Percentiles rank a stretch among this genome's conserved stretches.
Evolutionary conservation across 2,113 vertebrate genomes (phyloP).

Genomic region (Rallus limicola): DNA sequence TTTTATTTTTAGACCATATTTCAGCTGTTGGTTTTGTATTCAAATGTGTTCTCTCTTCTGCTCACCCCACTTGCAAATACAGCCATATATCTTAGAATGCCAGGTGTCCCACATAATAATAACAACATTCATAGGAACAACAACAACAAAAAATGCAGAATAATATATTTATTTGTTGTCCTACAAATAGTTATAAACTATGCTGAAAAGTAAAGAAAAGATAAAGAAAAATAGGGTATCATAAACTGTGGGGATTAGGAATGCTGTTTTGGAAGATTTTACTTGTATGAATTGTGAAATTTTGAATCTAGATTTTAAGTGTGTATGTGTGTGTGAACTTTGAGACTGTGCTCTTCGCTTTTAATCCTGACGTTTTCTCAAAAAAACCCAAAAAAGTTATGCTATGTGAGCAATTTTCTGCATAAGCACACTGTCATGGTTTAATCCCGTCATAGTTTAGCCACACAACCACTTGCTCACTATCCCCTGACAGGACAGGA

Average conservation of each 20-base stretch:
- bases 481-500: too few relatives aligned
- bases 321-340: background rate
- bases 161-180: background rate
- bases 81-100: background rate
- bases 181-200: background rate
- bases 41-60: background rate
- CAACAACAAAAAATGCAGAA: background rate
- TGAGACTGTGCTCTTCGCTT: background rate
- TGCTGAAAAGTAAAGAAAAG: background rate
- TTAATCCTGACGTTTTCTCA: background rate
- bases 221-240: background rate
- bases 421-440: background rate
- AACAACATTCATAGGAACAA: background rate
- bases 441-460: too few relatives aligned
- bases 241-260: background rate
- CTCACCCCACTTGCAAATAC: background rate
- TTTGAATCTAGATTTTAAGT: background rate
- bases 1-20: conserved; percentile 12
- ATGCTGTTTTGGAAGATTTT: background rate
- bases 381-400: background rate
- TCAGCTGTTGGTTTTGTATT: background rate
- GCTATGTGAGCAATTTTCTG: background rate
- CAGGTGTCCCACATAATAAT: background rate
- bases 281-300: background rate
- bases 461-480: too few relatives aligned